Base-by-base conservation (phyloP, 2,113 vertebrate species). In the Cervus canadensis region DNA sequence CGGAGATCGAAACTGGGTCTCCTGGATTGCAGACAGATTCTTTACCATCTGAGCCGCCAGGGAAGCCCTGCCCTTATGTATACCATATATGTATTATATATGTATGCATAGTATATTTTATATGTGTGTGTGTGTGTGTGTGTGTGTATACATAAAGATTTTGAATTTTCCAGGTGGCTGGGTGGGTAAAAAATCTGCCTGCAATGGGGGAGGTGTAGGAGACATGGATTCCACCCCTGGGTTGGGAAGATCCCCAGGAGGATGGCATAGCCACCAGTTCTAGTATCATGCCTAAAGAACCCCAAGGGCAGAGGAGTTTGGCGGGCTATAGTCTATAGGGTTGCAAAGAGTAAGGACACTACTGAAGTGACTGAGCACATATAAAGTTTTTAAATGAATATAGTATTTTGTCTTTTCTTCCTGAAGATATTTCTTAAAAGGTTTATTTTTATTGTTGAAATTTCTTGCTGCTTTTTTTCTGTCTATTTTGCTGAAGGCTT, bases 361-460 rank as follows among this genome's bases (percentile, higher is more conserved):
- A 23, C n/a, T 36, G n/a, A 71, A 23, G 64, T 36, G 19, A 36
- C 19, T 23, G n/a, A 36, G n/a, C 8, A 2, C 11, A 14, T 56
- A 45, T 56, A 25, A 45, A 79, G 52, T 25, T 89, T 93, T 96
- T 10, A 3, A 90, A 33, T 85, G 50, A 21, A 43, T 67, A 3
- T 2, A 43, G 36, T 57, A 50, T 94, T 79, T 85, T 86, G 40
- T 54, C 30, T 28, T 67, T 90, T 64, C 33, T 93, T 84, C 76
- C 54, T 64, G 56, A 87, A 7, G 21, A 82, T 96, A 71, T 94
- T 87, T 48, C 9, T 40, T 79, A 59, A n/a, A 30, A 81, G 33
- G n/a, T 59, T 94, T 90, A 50, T 57, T 71, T 14, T 84, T 43
- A 4, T 23, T 30, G 52, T 76, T 52, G 3, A 91, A 57, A 12